Evolutionary conservation across 1,140 invertebrate species (phyloP).

Genomic region (Sarcophaga peregrina): DNA sequence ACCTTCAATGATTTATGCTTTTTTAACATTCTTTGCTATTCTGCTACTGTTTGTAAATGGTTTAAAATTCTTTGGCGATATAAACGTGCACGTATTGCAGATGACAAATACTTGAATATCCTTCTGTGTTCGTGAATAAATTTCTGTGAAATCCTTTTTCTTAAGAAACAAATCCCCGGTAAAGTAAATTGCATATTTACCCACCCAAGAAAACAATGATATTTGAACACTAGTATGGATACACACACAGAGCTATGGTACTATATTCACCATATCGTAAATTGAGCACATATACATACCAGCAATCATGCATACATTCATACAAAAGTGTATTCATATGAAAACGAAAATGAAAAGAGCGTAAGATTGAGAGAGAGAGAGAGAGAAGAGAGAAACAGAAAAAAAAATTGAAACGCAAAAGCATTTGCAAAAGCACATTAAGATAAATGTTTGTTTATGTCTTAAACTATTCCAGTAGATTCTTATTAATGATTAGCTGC

Average conservation of each 20-base stretch:
- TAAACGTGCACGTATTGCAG: conserved; percentile 32
- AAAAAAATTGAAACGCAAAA: neutral
- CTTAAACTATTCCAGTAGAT: conserved; percentile 9
- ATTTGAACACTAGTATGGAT: neutral
- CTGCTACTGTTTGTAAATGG: neutral
- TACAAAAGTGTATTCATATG: too few relatives aligned
- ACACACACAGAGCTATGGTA: neutral
- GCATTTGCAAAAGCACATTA: conserved; percentile 10
- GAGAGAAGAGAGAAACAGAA: too few relatives aligned
- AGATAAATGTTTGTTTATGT: conserved; percentile 22
- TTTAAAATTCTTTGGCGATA: conserved; percentile 24
- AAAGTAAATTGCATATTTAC: conserved; percentile 1
- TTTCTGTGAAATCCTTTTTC: conserved; percentile 24
- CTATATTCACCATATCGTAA: neutral
- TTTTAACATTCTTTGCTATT: neutral
- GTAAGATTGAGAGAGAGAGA: too few relatives aligned
- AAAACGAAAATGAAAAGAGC: too few relatives aligned
- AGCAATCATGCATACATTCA: too few relatives aligned
- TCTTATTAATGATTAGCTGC: conserved; percentile 12
- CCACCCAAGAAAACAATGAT: neutral
- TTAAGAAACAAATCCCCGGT: neutral
- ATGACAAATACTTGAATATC: conserved; percentile 34
- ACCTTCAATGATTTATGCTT: conserved; percentile 28
- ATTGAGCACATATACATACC: too few relatives aligned
- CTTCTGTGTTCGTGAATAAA: conserved; percentile 30